These are phyloP conservation scores for Apocrypta bakeri DNA, from an alignment of 1,140 invertebrate species.

Conservation along the genomic window DNA sequence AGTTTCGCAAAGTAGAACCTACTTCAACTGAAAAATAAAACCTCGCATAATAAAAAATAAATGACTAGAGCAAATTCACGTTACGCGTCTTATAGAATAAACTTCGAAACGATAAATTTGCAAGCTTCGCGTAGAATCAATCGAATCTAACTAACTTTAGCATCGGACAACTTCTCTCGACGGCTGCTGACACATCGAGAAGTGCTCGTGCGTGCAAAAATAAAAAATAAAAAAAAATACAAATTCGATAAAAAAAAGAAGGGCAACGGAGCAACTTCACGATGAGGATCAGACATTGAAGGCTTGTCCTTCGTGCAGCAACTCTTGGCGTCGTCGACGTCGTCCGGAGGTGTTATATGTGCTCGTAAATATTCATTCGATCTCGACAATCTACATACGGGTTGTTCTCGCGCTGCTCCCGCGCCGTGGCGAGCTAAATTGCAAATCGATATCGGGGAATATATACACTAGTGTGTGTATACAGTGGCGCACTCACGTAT, in stretches of 20 bases:
- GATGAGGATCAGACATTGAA: not conserved
- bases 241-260: not conserved
- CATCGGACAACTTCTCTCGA: too few relatives aligned
- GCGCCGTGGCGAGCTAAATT: slow-evolving; percentile 16
- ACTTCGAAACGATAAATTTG: too few relatives aligned
- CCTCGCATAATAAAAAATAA: too few relatives aligned
- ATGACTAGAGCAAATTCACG: too few relatives aligned
- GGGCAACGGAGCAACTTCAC: not conserved
- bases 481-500: not conserved
- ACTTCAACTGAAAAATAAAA: too few relatives aligned
- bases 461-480: not conserved
- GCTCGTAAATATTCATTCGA: slow-evolving; percentile 44
- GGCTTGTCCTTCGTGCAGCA: not conserved
- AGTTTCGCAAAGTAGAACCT: too few relatives aligned
- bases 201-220: too few relatives aligned
- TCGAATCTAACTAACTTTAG: too few relatives aligned
- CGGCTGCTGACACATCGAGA: too few relatives aligned
- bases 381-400: slow-evolving; percentile 20
- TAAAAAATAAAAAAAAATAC: not conserved
- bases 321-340: not conserved
- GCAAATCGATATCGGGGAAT: slow-evolving; percentile 28
- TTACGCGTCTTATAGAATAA: too few relatives aligned
- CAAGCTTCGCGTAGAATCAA: too few relatives aligned
- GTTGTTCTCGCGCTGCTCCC: not conserved
- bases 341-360: not conserved